A percentile compares a stretch with the other conserved stretches of the same genome.
These are phyloP conservation scores for Poecile montanus DNA, from an alignment of 2,797 vertebrate species.

Conservation along the genomic window DNA sequence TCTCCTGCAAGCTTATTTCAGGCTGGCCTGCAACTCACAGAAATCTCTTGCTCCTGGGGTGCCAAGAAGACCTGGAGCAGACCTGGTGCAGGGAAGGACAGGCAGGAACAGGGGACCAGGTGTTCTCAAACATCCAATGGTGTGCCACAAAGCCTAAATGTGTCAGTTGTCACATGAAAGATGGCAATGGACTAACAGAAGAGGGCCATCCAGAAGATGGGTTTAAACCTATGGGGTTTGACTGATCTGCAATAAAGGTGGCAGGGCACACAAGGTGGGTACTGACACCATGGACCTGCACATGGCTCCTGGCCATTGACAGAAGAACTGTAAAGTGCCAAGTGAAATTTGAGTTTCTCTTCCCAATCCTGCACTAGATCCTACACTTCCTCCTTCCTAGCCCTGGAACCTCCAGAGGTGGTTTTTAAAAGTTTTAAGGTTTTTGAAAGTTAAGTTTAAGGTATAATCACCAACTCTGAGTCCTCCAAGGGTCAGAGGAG, in stretches of 20 bases:
- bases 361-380: neutral
- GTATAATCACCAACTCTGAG: neutral
- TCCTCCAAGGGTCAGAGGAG: neutral
- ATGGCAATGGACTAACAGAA: accelerated
- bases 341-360: neutral
- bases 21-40: neutral
- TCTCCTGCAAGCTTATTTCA: neutral
- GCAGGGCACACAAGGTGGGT: neutral
- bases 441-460: neutral
- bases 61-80: neutral
- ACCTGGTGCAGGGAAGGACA: neutral
- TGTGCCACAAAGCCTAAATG: neutral
- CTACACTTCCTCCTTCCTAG: neutral
- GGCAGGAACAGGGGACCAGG: neutral
- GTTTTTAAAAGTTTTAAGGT: neutral
- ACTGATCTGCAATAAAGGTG: neutral
- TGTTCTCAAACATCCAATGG: neutral
- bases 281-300: neutral
- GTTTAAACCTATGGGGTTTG: neutral
- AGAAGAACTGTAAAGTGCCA: neutral
- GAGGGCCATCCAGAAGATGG: neutral
- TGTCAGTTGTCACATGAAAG: neutral
- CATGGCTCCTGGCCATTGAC: neutral
- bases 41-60: neutral
- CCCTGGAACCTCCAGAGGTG: neutral